Conservation (phyloP, 2,797 vertebrate species). For the Enteromius viviparus region DNA sequence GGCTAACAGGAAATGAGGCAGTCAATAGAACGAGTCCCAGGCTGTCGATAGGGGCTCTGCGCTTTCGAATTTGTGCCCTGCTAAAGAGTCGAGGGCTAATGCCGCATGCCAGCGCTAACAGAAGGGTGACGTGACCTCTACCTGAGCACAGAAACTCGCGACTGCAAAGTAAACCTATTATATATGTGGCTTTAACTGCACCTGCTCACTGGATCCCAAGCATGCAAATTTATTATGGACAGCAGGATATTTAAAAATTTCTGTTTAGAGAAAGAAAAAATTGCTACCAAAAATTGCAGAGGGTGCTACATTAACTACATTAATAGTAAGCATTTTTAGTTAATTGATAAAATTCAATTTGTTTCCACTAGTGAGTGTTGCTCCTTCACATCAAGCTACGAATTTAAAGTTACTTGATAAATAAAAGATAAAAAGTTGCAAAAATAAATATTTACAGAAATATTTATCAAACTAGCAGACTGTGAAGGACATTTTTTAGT, state of each 20-base stretch:
- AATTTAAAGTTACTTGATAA: no score
- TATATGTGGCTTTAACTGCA: not conserved
- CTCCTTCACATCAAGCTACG: not conserved
- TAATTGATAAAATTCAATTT: not conserved
- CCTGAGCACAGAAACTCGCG: not conserved
- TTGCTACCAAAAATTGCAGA: not conserved
- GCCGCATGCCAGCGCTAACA: not conserved
- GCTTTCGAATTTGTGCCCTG: not conserved
- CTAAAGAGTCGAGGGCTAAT: slow-evolving; percentile 15
- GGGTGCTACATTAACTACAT: not conserved
- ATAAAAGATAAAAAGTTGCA: no score
- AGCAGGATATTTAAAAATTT: not conserved
- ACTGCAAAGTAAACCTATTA: not conserved
- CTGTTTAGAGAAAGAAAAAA: not conserved
- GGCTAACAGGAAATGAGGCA: slow-evolving; percentile 68
- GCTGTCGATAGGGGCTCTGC: slow-evolving; percentile 64
- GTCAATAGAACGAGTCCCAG: slow-evolving; percentile 67
- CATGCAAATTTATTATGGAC: not conserved
- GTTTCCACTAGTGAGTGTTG: not conserved
- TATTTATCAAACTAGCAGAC: not conserved
- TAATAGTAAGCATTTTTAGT: no score
- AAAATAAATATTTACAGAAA: no score
- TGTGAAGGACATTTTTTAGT: no score
- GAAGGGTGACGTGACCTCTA: slow-evolving; percentile 25
- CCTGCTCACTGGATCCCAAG: not conserved